A percentile compares a stretch with the other conserved stretches of the same genome.
Conservation (phyloP, 2,113 vertebrate genomes). For the Hippocampus zosterae region DNA sequence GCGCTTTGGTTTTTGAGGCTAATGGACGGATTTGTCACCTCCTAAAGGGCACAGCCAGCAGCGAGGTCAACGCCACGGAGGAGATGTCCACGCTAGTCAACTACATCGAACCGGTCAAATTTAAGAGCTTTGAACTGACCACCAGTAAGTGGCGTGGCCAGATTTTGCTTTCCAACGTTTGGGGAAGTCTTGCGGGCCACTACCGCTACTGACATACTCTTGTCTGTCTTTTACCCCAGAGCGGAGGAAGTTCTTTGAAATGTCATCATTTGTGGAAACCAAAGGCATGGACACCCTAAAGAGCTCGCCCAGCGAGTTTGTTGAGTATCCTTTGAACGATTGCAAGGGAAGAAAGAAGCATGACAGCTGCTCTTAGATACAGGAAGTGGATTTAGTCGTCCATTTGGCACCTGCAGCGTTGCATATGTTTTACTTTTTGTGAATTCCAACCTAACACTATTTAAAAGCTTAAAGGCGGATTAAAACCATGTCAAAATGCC, state of each 20-base stretch:
- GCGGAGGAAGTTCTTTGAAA: constrained; percentile 83
- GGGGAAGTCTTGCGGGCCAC: neutral
- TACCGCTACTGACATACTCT: neutral
- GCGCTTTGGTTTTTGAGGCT: constrained; percentile 4
- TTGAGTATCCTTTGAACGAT: constrained; percentile 81
- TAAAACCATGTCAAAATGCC: no score
- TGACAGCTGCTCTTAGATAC: no score
- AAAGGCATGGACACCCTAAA: constrained; percentile 87
- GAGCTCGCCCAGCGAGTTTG: constrained; percentile 80
- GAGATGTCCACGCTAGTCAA: constrained; percentile 91
- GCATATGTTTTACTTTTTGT: neutral
- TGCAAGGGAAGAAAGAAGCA: no score
- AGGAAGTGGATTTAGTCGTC: no score
- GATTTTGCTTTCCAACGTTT: neutral
- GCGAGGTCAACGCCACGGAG: constrained; percentile 87
- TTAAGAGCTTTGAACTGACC: constrained; percentile 83
- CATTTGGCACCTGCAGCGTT: no score
- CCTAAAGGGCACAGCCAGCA: constrained; percentile 83
- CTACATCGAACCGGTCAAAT: constrained; percentile 88
- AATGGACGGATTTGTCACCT: constrained; percentile 21
- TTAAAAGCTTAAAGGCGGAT: no score
- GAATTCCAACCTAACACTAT: neutral
- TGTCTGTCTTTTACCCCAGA: constrained; percentile 58
- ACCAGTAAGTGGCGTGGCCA: constrained; percentile 72
- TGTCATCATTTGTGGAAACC: constrained; percentile 91